Evolutionary conservation across 1,140 invertebrate species (phyloP).

Genomic region (Caerostris extrusa): DNA sequence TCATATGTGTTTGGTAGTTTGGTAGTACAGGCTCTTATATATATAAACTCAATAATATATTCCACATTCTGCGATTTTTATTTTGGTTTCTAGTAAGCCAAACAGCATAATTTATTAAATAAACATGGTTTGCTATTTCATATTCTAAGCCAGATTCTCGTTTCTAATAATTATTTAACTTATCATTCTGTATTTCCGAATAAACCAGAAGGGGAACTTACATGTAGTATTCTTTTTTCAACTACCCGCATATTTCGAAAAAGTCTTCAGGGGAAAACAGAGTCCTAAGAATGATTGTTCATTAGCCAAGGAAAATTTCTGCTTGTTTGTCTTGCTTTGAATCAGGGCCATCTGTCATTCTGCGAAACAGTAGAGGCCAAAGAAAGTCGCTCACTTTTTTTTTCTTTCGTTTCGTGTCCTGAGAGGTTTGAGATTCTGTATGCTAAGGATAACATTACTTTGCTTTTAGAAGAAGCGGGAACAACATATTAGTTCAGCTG

Average conservation of each 20-base stretch:
- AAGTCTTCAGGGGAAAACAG: not conserved
- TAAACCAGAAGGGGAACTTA: not conserved
- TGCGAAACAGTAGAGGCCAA: not conserved
- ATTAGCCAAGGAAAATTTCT: conserved; percentile 25
- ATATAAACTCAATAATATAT: not conserved
- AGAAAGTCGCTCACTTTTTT: not conserved
- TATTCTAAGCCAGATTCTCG: not conserved
- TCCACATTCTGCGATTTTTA: not conserved
- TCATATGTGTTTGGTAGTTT: too few relatives aligned
- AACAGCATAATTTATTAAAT: too few relatives aligned
- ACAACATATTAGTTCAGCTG: not conserved
- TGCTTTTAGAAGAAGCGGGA: conserved; percentile 21
- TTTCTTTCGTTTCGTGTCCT: not conserved
- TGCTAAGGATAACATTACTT: conserved; percentile 4
- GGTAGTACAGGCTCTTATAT: not conserved
- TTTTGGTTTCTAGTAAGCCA: not conserved
- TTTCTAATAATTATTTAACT: not conserved
- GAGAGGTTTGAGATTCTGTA: not conserved
- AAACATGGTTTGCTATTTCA: too few relatives aligned
- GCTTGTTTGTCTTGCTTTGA: not conserved
- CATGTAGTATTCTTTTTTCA: not conserved
- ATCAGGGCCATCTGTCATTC: not conserved
- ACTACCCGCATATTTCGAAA: not conserved
- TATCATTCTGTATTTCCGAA: not conserved
- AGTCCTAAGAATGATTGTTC: not conserved